phyloP scores from a whole-genome alignment of 2,113 vertebrate genomes.

The Gobius niger region DNA sequence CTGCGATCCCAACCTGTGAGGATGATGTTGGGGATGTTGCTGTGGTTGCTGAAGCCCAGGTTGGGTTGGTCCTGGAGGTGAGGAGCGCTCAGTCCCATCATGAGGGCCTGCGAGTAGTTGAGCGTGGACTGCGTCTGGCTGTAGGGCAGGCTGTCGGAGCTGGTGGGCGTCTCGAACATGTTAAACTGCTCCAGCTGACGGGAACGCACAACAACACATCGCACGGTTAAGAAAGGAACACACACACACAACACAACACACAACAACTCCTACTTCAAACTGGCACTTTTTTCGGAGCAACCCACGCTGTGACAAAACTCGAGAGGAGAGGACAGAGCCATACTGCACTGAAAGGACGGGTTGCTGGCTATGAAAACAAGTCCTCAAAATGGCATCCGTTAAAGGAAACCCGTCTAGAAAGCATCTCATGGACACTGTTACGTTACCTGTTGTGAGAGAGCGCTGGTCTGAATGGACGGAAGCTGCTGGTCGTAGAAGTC shows the following conservation, averaged over 20 bases:
- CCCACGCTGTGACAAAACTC: neutral
- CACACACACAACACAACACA: slow-evolving; percentile 18
- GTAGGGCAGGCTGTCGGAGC: slow-evolving; percentile 84
- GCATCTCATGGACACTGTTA: too few species aligned
- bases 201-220: slow-evolving; percentile 18
- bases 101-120: slow-evolving; percentile 93
- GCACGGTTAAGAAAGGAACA: neutral
- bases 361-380: too few species aligned
- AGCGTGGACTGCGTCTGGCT: slow-evolving; percentile 88
- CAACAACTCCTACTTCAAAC: neutral
- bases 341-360: too few species aligned
- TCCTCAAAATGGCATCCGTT: too few species aligned
- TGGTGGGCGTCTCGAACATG: slow-evolving; percentile 89
- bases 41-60: slow-evolving; percentile 87
- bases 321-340: too few species aligned
- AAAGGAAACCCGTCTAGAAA: too few species aligned
- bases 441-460: slow-evolving; percentile 90
- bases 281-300: neutral
- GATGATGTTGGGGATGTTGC: slow-evolving; percentile 98
- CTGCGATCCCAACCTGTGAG: slow-evolving; percentile 81
- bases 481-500: slow-evolving; percentile 95
- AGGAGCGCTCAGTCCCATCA: slow-evolving; percentile 88
- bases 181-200: slow-evolving; percentile 92
- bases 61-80: slow-evolving; percentile 85
- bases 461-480: slow-evolving; percentile 88